Evolutionary conservation across 2,113 vertebrate genomes (phyloP).

Genomic region (Prunella himalayana): DNA sequence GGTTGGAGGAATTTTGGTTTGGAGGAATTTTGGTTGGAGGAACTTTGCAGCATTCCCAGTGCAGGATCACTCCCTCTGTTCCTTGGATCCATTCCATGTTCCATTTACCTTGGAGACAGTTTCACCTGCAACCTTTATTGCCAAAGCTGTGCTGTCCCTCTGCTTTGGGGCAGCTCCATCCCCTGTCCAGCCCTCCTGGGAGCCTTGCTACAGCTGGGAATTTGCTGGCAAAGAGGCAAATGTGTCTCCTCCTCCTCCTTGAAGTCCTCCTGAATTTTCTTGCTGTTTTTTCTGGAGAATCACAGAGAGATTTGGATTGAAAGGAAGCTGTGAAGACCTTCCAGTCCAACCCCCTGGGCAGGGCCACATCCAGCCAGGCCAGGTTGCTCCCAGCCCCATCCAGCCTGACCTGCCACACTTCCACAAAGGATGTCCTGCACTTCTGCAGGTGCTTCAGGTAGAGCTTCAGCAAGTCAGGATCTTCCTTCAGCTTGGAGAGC

Average conservation of each 20-base stretch:
- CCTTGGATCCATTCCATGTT: background rate
- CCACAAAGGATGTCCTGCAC: background rate
- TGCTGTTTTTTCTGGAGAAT: background rate
- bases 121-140: background rate
- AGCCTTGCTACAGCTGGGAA: background rate
- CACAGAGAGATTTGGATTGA: background rate
- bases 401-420: background rate
- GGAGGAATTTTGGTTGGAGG: background rate
- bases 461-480: rapidly evolving
- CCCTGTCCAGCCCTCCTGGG: background rate
- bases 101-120: background rate
- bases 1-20: background rate
- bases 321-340: background rate
- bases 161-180: background rate
- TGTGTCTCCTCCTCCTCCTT: background rate
- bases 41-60: background rate
- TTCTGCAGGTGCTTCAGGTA: background rate
- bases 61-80: background rate
- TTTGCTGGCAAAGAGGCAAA: background rate
- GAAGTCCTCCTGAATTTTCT: rapidly evolving
- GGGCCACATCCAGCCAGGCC: background rate
- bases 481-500: background rate
- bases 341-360: background rate
- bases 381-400: background rate
- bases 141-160: background rate